Conservation (phyloP, 2,888 invertebrate genomes). For the Cyclophora albipunctata region DNA sequence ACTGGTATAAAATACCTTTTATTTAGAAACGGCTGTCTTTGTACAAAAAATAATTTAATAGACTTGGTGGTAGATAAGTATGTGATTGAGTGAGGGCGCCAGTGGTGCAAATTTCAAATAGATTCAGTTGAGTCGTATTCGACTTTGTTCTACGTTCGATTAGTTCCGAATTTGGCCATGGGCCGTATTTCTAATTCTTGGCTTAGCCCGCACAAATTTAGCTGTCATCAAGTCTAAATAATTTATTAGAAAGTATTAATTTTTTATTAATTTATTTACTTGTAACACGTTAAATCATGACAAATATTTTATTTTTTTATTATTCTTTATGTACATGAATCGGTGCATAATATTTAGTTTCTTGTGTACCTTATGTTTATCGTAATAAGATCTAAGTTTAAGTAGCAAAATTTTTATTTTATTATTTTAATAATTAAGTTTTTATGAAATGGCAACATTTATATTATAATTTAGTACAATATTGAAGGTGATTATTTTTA, state of each 20-base stretch:
- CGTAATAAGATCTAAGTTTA: slow-evolving; percentile 6
- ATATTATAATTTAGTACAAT: too few relatives aligned
- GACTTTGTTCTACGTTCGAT: too few relatives aligned
- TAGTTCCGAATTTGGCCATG: too few relatives aligned
- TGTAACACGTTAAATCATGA: slow-evolving; percentile 63
- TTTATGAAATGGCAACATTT: too few relatives aligned
- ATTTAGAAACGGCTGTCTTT: slow-evolving; percentile 46
- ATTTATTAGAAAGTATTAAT: slow-evolving; percentile 57
- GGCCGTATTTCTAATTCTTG: neutral
- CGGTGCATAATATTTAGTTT: slow-evolving; percentile 45
- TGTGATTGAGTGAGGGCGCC: neutral
- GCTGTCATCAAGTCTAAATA: slow-evolving; percentile 11
- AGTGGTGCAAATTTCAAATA: too few relatives aligned
- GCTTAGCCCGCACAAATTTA: neutral
- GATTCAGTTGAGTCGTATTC: too few relatives aligned
- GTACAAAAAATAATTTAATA: slow-evolving; percentile 43
- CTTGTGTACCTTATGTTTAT: neutral
- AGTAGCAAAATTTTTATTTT: slow-evolving; percentile 15
- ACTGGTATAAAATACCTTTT: slow-evolving; percentile 46
- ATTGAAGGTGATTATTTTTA: too few relatives aligned
- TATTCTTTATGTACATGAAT: slow-evolving; percentile 22
- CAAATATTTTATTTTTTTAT: slow-evolving; percentile 63
- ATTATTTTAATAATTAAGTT: too few relatives aligned
- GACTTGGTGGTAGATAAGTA: neutral
- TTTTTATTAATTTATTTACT: slow-evolving; percentile 47